These are phyloP conservation scores for Theristicus caerulescens DNA, from an alignment of 2,113 vertebrate genomes.

Conservation along the genomic window DNA sequence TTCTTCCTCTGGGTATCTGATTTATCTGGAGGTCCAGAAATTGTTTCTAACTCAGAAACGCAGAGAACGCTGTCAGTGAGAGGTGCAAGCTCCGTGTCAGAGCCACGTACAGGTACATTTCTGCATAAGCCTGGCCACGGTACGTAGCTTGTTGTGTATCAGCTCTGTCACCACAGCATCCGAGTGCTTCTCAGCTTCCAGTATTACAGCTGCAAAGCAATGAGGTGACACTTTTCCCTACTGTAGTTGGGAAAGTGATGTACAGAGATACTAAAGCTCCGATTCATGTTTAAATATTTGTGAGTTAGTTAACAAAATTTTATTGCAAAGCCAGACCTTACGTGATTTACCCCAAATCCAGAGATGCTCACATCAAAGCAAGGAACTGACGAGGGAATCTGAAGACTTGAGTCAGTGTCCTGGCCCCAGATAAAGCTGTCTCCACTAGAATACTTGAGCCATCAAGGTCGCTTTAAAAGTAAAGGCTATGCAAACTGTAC, in stretches of 20 bases:
- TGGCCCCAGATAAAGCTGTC: neutral
- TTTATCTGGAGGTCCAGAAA: neutral
- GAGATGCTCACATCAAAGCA: neutral
- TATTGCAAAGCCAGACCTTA: neutral
- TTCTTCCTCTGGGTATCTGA: neutral
- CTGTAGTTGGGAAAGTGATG: neutral
- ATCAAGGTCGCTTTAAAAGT: neutral
- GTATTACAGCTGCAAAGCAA: neutral
- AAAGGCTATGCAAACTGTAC: neutral
- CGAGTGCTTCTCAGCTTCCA: neutral
- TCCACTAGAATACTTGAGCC: neutral
- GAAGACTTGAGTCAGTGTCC: neutral
- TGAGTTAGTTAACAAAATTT: neutral
- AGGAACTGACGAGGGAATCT: neutral
- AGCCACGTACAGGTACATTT: neutral
- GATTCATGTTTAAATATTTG: neutral
- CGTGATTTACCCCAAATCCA: neutral
- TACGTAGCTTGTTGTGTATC: neutral
- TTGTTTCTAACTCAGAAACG: neutral
- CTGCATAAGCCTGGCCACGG: neutral
- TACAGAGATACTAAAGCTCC: neutral
- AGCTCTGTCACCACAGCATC: neutral
- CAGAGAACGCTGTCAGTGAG: neutral
- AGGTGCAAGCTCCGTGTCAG: neutral
- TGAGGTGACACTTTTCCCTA: neutral